Conservation (phyloP, 2,888 invertebrate genomes). For the Mythimna pallens region DNA sequence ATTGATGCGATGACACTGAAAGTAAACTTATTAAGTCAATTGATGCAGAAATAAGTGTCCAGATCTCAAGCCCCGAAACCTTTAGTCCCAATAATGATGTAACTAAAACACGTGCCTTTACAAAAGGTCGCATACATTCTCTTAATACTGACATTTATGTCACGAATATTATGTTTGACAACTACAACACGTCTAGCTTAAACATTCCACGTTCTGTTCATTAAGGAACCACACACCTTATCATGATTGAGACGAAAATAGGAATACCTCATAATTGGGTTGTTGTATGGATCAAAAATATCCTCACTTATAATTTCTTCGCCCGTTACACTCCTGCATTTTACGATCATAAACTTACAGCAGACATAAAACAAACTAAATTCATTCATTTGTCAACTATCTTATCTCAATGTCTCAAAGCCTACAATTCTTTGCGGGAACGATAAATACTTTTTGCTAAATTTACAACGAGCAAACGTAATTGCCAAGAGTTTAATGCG, state of each 20-base stretch:
- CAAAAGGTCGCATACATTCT: constrained; percentile 55
- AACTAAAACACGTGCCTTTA: constrained; percentile 31
- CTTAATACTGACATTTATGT: constrained; percentile 57
- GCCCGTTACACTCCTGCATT: constrained; percentile 56
- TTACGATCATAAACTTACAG: constrained; percentile 71
- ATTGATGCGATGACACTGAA: constrained; percentile 1
- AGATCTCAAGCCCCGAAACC: constrained; percentile 23
- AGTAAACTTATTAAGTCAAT: constrained; percentile 26
- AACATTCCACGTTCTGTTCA: constrained; percentile 51
- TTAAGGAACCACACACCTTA: constrained; percentile 51
- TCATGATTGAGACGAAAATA: constrained; percentile 50
- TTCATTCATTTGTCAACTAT: constrained; percentile 70
- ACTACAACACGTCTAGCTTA: constrained; percentile 42
- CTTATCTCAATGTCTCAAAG: constrained; percentile 76
- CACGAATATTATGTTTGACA: constrained; percentile 56
- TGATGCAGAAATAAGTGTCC: constrained; percentile 9
- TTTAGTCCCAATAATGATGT: constrained; percentile 33
- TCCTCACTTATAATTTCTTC: constrained; percentile 57
- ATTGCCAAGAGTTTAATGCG: constrained; percentile 58
- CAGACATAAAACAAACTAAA: constrained; percentile 64
- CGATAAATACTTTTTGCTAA: constrained; percentile 70
- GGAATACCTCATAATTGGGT: constrained; percentile 48
- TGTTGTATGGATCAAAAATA: constrained; percentile 50
- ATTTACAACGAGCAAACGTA: constrained; percentile 70
- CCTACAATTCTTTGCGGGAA: constrained; percentile 73